Evolutionary conservation across 2,113 vertebrate species (phyloP).

Genomic region (Pseudolaguvia tuberculata): DNA sequence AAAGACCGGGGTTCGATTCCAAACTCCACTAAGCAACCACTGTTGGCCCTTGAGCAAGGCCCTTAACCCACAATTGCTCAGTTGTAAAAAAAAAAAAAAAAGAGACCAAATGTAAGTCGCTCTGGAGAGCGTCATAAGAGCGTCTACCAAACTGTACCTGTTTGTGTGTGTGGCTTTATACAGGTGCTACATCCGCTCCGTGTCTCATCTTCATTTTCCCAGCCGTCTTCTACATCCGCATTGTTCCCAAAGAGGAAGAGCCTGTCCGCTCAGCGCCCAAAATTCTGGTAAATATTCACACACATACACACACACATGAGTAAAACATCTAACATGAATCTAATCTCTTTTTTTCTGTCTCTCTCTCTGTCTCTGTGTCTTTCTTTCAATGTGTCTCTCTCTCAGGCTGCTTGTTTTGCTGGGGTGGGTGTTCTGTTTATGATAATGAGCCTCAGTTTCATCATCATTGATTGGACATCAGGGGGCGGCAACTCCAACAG

Average conservation of each 20-base stretch:
- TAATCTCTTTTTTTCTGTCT: slow-evolving; percentile 6
- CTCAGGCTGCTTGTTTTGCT: slow-evolving; percentile 88
- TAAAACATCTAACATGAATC: too few relatives aligned
- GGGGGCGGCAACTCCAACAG: slow-evolving; percentile 74
- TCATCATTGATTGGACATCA: slow-evolving; percentile 89
- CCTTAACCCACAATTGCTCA: too few relatives aligned
- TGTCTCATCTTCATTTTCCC: slow-evolving; percentile 99
- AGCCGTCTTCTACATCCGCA: slow-evolving; percentile 95
- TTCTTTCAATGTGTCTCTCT: slow-evolving; percentile 13
- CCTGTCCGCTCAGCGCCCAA: slow-evolving; percentile 82
- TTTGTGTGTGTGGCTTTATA: slow-evolving; percentile 4
- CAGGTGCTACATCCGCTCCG: slow-evolving; percentile 94
- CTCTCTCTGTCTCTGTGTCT: background rate
- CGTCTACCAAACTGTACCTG: too few relatives aligned
- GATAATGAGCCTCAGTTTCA: slow-evolving; percentile 97
- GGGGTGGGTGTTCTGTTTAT: slow-evolving; percentile 88
- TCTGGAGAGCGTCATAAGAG: too few relatives aligned
- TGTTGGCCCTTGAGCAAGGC: too few relatives aligned
- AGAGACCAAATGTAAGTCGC: too few relatives aligned
- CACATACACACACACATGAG: too few relatives aligned
- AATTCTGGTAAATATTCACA: slow-evolving; percentile 76
- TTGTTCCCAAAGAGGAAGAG: slow-evolving; percentile 90
- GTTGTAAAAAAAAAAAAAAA: too few relatives aligned
- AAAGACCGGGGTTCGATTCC: too few relatives aligned
- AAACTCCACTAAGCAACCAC: too few relatives aligned